Evolutionary conservation across 2,113 vertebrate genomes (phyloP), one percentile per base, ranked within the genome.

Genomic region (Sylvicapra grimmia): DNA sequence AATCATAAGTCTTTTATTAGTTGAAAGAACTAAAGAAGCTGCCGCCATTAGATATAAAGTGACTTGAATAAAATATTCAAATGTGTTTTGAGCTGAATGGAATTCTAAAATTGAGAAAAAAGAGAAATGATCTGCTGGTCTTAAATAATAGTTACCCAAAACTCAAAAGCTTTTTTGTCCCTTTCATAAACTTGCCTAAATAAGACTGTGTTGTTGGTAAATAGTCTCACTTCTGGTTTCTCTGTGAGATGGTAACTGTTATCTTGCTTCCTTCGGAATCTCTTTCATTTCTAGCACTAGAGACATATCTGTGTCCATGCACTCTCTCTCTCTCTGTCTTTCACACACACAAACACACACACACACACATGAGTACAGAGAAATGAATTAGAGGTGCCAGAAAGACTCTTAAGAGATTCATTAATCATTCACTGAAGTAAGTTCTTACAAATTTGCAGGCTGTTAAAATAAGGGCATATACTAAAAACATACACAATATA

Each of bases 31-130:
- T 68, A 56, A 80, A 51, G 44, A 86, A 63, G 14, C 5, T 4
- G 19, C 6, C 33, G 47, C 68, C 36, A 61, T 44, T 56, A 36
- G 54, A 51, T 61, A 44, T 25, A 89, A 92, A 93, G 31, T 3
- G 15, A 65, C 27, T 51, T 89, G 58, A 89, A 63, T 68, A 94
- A 90, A 92, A 89, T 14, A 61, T 54, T 56, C 16, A 75, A 31
- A 65, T 79, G 47, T 93, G n/a, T 85, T 93, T 87, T 86, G 63
- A 92, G 19, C 23, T 61, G 25, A 82, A 21, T 27, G 18, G 61
- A 95, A 84, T 86, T 84, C 91, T 97, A 86, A 89, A 97, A 93
- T 59, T 49, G 36, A 83, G 58, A 11, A 9, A 47, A 91, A 93
- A 53, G 61, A 79, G 5, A 61, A 77, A 90, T 53, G 25, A n/a